Evolutionary conservation across 2,797 vertebrate genomes (phyloP).

Genomic region (Hoplostethus atlanticus): DNA sequence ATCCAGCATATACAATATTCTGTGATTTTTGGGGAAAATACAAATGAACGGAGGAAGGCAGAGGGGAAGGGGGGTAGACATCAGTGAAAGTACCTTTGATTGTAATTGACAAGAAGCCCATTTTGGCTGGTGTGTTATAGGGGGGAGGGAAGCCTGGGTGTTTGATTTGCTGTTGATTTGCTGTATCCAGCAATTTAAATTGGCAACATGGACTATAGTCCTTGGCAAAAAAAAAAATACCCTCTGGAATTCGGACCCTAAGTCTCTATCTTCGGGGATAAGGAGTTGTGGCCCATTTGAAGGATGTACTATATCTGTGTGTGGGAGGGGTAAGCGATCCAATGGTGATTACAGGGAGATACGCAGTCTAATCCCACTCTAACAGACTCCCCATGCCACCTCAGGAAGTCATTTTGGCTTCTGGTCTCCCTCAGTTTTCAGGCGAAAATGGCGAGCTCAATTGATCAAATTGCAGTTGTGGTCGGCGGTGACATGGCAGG

Average conservation of each 20-base stretch:
- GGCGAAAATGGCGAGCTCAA: slow-evolving; percentile 38
- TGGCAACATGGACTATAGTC: slow-evolving; percentile 86
- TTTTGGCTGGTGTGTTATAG: slow-evolving; percentile 79
- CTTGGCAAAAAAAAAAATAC: slow-evolving; percentile 2
- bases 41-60: neutral
- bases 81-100: slow-evolving; percentile 88
- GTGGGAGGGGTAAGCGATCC: slow-evolving; percentile 66
- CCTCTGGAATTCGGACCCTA: slow-evolving; percentile 5
- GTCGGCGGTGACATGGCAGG: slow-evolving; percentile 45
- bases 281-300: slow-evolving; percentile 32
- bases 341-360: slow-evolving; percentile 64
- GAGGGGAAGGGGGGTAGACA: slow-evolving; percentile 13
- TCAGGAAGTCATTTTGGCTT: slow-evolving; percentile 35
- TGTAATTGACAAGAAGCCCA: slow-evolving; percentile 92
- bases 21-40: slow-evolving; percentile 60
- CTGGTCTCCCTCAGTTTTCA: slow-evolving; percentile 36
- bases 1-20: slow-evolving; percentile 38
- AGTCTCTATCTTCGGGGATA: slow-evolving; percentile 22
- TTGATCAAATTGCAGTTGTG: slow-evolving; percentile 56
- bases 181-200: slow-evolving; percentile 89
- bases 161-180: slow-evolving; percentile 94
- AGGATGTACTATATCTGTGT: slow-evolving; percentile 1
- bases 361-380: slow-evolving; percentile 49
- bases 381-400: slow-evolving; percentile 26
- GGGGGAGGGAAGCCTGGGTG: slow-evolving; percentile 85